These are phyloP conservation scores for Tapera naevia DNA, from an alignment of 2,797 vertebrate species.

Conservation along the genomic window DNA sequence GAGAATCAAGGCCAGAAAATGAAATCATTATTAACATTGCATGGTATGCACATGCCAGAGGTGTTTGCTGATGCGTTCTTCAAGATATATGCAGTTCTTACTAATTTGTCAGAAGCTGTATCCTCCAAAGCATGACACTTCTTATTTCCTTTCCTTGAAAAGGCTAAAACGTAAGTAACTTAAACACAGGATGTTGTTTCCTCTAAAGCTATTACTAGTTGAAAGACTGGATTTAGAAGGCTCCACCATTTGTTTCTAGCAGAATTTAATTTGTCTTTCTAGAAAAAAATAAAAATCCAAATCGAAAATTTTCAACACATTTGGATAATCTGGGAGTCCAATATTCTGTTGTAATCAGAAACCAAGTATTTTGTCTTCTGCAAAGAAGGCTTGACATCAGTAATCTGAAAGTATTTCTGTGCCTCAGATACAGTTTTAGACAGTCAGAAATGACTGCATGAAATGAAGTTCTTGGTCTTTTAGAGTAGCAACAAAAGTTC, in stretches of 20 bases:
- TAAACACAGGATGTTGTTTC: not conserved
- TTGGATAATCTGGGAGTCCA: not conserved
- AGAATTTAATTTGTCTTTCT: conserved; percentile 5
- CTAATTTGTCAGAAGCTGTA: not conserved
- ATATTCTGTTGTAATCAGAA: conserved; percentile 6
- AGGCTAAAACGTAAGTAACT: not conserved
- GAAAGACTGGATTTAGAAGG: not conserved
- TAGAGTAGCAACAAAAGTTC: conserved; percentile 19
- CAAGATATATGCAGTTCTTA: not conserved
- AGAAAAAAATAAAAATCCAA: not conserved
- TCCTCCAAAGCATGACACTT: not conserved
- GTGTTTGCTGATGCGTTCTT: not conserved
- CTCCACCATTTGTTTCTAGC: not conserved
- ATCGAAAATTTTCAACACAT: not conserved
- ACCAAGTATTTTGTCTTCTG: conserved; percentile 3
- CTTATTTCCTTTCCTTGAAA: not conserved
- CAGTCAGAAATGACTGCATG: not conserved
- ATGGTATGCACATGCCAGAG: not conserved
- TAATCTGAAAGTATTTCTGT: conserved; percentile 4
- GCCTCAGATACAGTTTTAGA: conserved; percentile 6
- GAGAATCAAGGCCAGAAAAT: conserved; percentile 10
- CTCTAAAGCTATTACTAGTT: not conserved
- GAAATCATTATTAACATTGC: not conserved
- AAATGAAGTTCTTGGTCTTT: conserved; percentile 14
- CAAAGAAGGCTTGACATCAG: not conserved